phyloP scores from a whole-genome alignment of 2,888 invertebrate species.

The Brachycybe producta region DNA sequence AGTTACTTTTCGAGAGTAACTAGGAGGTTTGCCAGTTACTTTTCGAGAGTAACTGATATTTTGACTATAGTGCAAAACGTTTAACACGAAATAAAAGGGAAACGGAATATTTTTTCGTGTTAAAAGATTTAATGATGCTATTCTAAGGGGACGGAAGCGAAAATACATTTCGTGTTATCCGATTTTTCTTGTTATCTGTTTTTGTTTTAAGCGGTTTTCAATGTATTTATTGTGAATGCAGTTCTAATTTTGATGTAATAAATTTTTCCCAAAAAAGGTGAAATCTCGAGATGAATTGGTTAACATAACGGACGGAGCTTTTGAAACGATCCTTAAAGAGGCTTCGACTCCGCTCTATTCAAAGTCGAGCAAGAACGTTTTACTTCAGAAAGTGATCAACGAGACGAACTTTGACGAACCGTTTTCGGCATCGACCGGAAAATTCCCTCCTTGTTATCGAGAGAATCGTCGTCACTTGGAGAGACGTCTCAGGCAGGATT shows the following conservation, averaged over 20 bases:
- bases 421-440: neutral
- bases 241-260: neutral
- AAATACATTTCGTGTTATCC: too few relatives aligned
- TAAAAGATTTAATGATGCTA: too few relatives aligned
- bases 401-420: slow-evolving; percentile 13
- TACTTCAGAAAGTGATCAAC: slow-evolving; percentile 11
- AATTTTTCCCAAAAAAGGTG: neutral
- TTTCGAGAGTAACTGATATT: too few relatives aligned
- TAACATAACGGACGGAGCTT: neutral
- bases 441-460: neutral
- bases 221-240: neutral
- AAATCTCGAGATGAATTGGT: slow-evolving; percentile 1
- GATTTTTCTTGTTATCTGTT: too few relatives aligned
- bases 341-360: neutral
- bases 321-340: neutral
- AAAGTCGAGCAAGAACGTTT: slow-evolving; percentile 4
- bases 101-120: too few relatives aligned
- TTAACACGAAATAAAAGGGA: too few relatives aligned
- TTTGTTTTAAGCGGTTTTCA: too few relatives aligned
- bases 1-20: too few relatives aligned
- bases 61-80: too few relatives aligned
- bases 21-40: too few relatives aligned
- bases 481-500: neutral
- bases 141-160: too few relatives aligned
- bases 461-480: neutral